These are phyloP conservation scores for Xestia ashworthii DNA, from an alignment of 2,888 invertebrate genomes.

Conservation along the genomic window DNA sequence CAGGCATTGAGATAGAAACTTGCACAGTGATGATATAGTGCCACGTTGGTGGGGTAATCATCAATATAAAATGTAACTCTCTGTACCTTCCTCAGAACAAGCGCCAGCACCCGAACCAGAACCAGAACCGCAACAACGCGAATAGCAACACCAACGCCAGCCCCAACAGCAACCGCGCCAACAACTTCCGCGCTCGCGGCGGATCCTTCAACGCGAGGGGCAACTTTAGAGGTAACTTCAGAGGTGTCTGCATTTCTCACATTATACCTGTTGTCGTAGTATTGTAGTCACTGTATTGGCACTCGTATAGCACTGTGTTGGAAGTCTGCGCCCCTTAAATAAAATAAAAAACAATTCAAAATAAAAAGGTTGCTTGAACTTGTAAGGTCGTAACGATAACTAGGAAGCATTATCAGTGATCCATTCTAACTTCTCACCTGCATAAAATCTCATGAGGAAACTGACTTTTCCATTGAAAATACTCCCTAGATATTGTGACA, in stretches of 20 bases:
- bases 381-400: not conserved
- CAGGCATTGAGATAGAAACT: not conserved
- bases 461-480: not conserved
- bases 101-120: constrained; percentile 82
- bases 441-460: not conserved
- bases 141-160: constrained; percentile 72
- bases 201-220: constrained; percentile 80
- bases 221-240: constrained; percentile 82
- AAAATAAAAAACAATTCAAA: not conserved
- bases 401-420: not conserved
- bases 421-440: not conserved
- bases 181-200: constrained; percentile 82
- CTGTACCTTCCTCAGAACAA: constrained; percentile 78
- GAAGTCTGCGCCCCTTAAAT: constrained; percentile 1
- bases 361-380: not conserved
- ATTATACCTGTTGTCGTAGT: constrained; percentile 54
- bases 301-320: constrained; percentile 24
- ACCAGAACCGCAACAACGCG: constrained; percentile 79
- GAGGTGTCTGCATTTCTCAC: constrained; percentile 45
- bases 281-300: constrained; percentile 28
- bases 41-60: not conserved
- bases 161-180: constrained; percentile 68
- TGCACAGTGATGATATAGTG: not conserved
- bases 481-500: not conserved
- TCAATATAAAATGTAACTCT: not conserved